Conservation (phyloP, 1,140 invertebrate genomes). For the Trichonephila inaurata region DNA sequence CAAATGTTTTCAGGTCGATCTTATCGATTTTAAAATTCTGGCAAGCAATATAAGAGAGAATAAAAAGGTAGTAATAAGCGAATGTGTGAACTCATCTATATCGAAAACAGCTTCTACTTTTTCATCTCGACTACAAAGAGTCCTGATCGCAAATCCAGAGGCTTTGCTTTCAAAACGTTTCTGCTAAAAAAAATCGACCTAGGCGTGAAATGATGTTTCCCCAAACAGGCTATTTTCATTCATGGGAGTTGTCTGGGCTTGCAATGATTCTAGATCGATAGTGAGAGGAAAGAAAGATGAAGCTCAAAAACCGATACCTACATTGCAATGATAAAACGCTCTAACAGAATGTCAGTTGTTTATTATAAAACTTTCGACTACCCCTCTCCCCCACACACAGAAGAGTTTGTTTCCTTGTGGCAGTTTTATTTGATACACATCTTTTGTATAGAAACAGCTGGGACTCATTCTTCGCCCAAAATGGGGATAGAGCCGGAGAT, state of each 20-base stretch:
- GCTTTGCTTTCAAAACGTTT: conserved; percentile 9
- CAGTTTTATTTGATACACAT: conserved; percentile 11
- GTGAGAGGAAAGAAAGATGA: not conserved
- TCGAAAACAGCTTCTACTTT: not conserved
- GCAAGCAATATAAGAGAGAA: not conserved
- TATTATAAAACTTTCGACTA: not conserved
- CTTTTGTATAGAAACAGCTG: conserved; percentile 5
- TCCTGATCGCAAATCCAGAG: not conserved
- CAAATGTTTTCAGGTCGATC: not conserved
- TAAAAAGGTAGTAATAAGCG: not conserved
- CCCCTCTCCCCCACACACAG: not conserved
- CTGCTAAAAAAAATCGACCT: not conserved
- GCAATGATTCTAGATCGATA: conserved; percentile 27
- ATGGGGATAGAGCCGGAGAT: conserved; percentile 1
- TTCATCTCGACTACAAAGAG: not conserved
- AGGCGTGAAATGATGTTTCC: conserved; percentile 34
- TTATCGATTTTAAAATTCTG: not conserved
- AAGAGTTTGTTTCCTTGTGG: not conserved
- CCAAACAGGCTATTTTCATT: conserved; percentile 45
- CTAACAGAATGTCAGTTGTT: conserved; percentile 47
- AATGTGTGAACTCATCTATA: conserved; percentile 1
- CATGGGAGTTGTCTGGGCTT: conserved; percentile 3
- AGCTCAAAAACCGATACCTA: conserved; percentile 34
- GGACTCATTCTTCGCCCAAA: not conserved
- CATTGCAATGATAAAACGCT: conserved; percentile 23